phyloP scores from a whole-genome alignment of 2,797 vertebrate species.

The Triplophysa yarkandensis region DNA sequence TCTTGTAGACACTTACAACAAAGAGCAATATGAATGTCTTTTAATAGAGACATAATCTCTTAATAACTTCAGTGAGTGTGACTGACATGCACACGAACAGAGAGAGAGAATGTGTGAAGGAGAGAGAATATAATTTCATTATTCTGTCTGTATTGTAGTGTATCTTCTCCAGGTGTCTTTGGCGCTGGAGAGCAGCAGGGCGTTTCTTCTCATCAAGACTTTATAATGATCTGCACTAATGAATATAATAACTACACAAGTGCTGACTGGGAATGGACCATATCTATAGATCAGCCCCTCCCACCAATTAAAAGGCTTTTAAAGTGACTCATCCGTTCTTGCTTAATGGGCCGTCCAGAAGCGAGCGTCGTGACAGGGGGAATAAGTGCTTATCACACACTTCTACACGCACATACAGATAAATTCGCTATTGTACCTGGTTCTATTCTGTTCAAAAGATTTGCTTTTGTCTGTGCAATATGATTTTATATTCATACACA shows the following conservation, averaged over 20 bases:
- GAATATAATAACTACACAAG: conserved; percentile 72
- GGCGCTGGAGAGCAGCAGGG: conserved; percentile 39
- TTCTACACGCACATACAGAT: background rate
- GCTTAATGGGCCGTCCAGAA: conserved; percentile 42
- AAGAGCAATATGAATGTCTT: conserved; percentile 28
- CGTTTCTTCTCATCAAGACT: conserved; percentile 45
- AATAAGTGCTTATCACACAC: conserved; percentile 8
- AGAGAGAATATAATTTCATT: conserved; percentile 40
- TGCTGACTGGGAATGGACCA: conserved; percentile 64
- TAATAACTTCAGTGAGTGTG: conserved; percentile 28
- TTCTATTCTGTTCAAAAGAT: background rate
- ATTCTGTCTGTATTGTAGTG: conserved; percentile 25
- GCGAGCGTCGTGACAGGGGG: conserved; percentile 1
- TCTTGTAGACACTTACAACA: conserved; percentile 21
- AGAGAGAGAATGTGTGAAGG: background rate
- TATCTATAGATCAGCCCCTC: conserved; percentile 37
- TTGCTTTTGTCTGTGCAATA: background rate
- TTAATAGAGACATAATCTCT: conserved; percentile 41
- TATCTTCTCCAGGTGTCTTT: conserved; percentile 41
- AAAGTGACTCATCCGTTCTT: conserved; percentile 52
- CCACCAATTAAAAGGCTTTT: conserved; percentile 57
- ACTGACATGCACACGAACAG: background rate
- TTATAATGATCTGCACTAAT: conserved; percentile 75
- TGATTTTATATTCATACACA: background rate
- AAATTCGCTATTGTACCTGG: background rate